Base-by-base conservation (phyloP, 2,888 invertebrate species). In the Myathropa florea region DNA sequence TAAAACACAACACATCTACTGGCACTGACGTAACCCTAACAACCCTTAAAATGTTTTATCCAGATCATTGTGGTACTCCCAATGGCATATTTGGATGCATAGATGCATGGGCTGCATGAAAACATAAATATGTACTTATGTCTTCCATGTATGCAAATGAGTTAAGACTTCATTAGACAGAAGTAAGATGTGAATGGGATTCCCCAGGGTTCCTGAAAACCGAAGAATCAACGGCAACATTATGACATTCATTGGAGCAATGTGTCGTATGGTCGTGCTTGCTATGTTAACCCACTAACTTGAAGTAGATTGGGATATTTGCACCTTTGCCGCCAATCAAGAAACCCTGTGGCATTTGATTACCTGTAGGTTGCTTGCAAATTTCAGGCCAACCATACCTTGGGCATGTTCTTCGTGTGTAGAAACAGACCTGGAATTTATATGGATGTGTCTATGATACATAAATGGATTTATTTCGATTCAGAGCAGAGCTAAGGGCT, bases 301-400 rank as follows among this genome's bases (percentile, higher is more conserved):
- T 53, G 60, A 4, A 59, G 65, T 36, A 33, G 76, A 67, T 21
- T 30, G 21, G 60, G 33, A 67, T 76, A 46, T 68, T 67, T 60
- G 67, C 76, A 76, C 67, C 59, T 68, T 28, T 68, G 46, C 67
- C 33, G 55, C 59, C 46, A 76, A 76, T 76, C 67, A 67, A 53
- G 33, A 33, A 53, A 67, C 46, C 67, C 59, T 65, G 26, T 60
- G 67, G 26, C 67, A 53, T 67, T 60, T 60, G 46, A 67, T 65
- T 75, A 55, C 57, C 39, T 57, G 28, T 23, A 59, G 39, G 64
- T 59, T 39, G 39, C 46, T n/a, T 63, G 28, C 9, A 57, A 14
- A 4, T 14, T 30, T 9, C 30, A 23, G 21, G 55, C 26, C 55
- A 53, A 68, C 24, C 65, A n/a, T 28, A 7, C 33, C 3, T 12